Evolutionary conservation across 2,797 vertebrate species (phyloP), one percentile per base, ranked within the genome.

Genomic region (Gastrophryne carolinensis): DNA sequence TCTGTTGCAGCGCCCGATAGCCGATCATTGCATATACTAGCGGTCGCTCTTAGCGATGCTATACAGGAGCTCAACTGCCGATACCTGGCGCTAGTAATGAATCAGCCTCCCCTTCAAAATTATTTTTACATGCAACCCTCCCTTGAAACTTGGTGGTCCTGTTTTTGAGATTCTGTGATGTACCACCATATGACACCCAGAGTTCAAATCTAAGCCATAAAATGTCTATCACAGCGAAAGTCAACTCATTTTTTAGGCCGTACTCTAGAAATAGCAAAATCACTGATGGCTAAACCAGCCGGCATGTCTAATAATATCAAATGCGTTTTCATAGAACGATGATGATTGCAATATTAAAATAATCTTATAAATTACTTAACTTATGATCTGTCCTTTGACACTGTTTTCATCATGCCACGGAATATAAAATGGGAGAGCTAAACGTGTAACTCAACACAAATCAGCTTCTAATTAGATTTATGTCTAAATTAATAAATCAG

Each of bases 401-500:
- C 57, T 29, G 15, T 35, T 49, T 50, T 41, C 52, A 47, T 71
- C 32, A 24, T 62, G 47, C 19, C 30, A 27, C 66, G 26, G 27
- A 21, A 60, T 39, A 57, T 58, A 64, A 82, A 88, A 81, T 30
- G 73, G 84, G 80, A n/a, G 54, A 83, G 79, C 83, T 88, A 81
- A 81, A 57, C 80, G 60, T 60, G 41, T 84, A 75, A 81, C 63
- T 86, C 83, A 85, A 52, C 79, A 82, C 81, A 87, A 91, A 89
- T 86, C 81, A 86, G 84, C 82, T 78, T 71, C 82, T 91, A 89
- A 89, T 88, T 88, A 86, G 84, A 88, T 87, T 85, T 87, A 84
- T 80, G 85, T 87, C 84, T 87, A 86, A 88, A 88, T 87, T 88
- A 90, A 89, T 90, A 88, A 85, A 86, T 85, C 83, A 83, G 83